These are phyloP conservation scores for Peromyscus nudipes DNA, from an alignment of 2,797 vertebrate genomes.

Conservation along the genomic window DNA sequence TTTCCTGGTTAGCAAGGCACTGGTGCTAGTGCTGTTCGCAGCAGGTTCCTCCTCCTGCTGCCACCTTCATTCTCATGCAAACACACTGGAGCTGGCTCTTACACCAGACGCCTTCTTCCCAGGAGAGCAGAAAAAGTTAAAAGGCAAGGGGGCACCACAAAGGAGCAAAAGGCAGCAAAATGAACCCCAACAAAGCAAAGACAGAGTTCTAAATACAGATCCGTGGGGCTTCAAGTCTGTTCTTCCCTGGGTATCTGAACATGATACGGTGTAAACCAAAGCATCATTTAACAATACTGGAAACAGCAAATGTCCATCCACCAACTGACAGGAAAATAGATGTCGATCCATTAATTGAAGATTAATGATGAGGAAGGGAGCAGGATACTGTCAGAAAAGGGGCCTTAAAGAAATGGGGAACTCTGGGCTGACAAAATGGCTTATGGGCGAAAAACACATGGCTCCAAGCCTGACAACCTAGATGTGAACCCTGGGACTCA, in stretches of 20 bases:
- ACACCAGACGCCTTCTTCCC: background rate
- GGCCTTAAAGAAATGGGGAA: background rate
- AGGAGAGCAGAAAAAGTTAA: background rate
- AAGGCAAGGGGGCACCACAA: rapidly evolving
- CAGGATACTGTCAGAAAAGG: background rate
- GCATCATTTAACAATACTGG: background rate
- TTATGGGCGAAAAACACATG: background rate
- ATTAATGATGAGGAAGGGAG: background rate
- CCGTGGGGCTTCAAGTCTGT: rapidly evolving
- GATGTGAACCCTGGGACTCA: background rate
- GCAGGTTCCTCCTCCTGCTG: background rate
- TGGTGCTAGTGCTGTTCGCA: background rate
- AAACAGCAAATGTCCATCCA: background rate
- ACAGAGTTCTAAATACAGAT: background rate
- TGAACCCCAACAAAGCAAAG: background rate
- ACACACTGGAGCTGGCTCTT: background rate
- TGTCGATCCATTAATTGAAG: background rate
- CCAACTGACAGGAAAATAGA: background rate
- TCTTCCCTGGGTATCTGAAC: background rate
- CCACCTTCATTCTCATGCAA: background rate
- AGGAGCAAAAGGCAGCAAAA: background rate
- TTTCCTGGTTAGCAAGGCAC: background rate
- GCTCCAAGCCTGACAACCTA: background rate
- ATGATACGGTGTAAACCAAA: background rate
- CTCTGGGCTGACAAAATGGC: background rate